Base-by-base conservation (phyloP, 2,113 vertebrate genomes). In the Budorcas taxicolor region DNA sequence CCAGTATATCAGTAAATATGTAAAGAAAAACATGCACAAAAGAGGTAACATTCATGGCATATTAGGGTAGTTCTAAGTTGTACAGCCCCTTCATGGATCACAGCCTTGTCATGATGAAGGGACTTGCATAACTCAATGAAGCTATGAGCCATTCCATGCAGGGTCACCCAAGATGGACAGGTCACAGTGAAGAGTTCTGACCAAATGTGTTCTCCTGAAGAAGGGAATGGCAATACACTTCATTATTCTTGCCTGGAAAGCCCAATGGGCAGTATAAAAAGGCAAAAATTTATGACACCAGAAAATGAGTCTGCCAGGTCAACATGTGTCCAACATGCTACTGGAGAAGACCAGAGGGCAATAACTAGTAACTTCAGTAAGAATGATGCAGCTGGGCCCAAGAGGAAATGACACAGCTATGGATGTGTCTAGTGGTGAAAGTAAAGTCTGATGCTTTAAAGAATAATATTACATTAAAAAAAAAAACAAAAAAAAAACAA, bases 151-250 rank as follows among this genome's bases (percentile, higher is more conserved):
- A 76, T 76, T 43, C 23, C 1, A 1, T 25, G 36, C 36, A 43
- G 36, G 36, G 36, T 21, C 11, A 25, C 36, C 23, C 12, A 76
- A 43, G 36, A 43, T 43, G 23, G 12, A 27, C 0, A 0, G 6
- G 23, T 76, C 23, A 43, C 23, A 43, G 36, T 13, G 36, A 43
- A 76, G 3, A 43, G 71, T 76, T 76, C 21, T 43, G 71, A 14
- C 71, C 36, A 76, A 27, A 27, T 14, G 1, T 43, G 40, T 7
- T 33, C 71, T 25, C 7, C 71, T 43, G 36, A 33, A 76, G 23
- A 76, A 76, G 71, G 23, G 3, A 76, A 43, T 43, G 12, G 23
- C 36, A 43, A 76, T 25, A 13, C 3, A 76, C 21, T 76, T 43
- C 23, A 43, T 25, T 76, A 76, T 76, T 43, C 67, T 76, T 43